Evolutionary conservation across 2,888 invertebrate genomes (phyloP), one percentile per base, ranked within the genome.

Genomic region (Ernsta delagoae): DNA sequence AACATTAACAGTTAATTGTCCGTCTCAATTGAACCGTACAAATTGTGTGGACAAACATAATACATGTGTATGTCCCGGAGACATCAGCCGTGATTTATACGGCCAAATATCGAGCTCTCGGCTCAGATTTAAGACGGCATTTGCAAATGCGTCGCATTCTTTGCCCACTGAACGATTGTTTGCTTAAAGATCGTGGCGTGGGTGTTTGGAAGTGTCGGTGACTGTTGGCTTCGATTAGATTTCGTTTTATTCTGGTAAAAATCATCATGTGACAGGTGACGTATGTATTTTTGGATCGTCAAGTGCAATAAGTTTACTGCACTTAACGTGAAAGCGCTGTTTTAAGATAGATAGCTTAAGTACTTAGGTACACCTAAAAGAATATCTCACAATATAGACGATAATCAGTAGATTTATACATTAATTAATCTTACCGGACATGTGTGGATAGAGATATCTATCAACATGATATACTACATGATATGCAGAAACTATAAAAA

Each of bases 131-230:
- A 63, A 69, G 63, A 63, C 59, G 12, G 63, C 63, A 65, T 65
- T 68, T 70, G 64, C 65, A 63, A 62, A 65, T 70, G 70, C 53
- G 53, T 34, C 31, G 69, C 63, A 69, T 69, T 69, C 69, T 69
- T 59, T 59, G 54, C 64, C 65, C 66, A 65, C 66, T 70, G 70
- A 71, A 72, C 75, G 73, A 78, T 80, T 75, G 78, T 78, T 79
- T 75, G 77, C 77, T 78, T 78, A 76, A 77, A 81, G 82, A 85
- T 85, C 81, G 81, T 83, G 79, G 79, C 53, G 70, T 70, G 73
- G 77, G 77, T 74, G 77, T 78, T 84, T 82, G 80, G 83, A 84
- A 82, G 80, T 85, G 85, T 86, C 84, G 82, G 82, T 80, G 73
- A 73, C 71, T 59, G 60, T 31, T 39, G 16, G 16, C 16, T 16